Evolutionary conservation across 2,888 invertebrate species (phyloP).

Genomic region (Gymnoscelis rufifasciata): DNA sequence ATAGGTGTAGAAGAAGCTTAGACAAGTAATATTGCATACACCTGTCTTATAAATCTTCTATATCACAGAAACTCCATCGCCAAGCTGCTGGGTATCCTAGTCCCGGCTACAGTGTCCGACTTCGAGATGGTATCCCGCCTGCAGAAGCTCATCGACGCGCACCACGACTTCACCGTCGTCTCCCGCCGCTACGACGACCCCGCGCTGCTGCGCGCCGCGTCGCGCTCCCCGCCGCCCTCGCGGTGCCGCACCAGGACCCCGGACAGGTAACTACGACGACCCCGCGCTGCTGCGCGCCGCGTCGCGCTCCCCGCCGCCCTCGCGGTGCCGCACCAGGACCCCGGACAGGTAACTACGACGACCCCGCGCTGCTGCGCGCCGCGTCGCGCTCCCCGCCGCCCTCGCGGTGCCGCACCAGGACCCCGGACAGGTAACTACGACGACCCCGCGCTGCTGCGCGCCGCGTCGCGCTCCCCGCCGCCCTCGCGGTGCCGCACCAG

Average conservation of each 20-base stretch:
- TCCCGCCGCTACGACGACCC: constrained; percentile 82
- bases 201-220: constrained; percentile 63
- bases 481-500: background rate
- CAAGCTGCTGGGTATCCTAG: constrained; percentile 83
- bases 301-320: no score
- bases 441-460: background rate
- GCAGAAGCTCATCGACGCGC: constrained; percentile 90
- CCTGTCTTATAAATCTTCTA: background rate
- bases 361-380: background rate
- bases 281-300: background rate
- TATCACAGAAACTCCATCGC: constrained; percentile 82
- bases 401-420: no score
- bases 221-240: constrained; percentile 70
- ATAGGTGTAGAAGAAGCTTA: no score
- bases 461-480: no score
- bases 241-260: constrained; percentile 74
- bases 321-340: no score
- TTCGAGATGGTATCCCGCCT: constrained; percentile 87
- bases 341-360: no score
- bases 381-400: no score
- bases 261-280: constrained; percentile 56
- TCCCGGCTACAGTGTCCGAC: constrained; percentile 84
- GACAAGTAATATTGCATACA: no score
- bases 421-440: no score
- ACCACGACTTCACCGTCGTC: constrained; percentile 91